Evolutionary conservation across 1,140 invertebrate species (phyloP), one percentile per base, ranked within the genome.

Genomic region (Listronotus oregonensis): DNA sequence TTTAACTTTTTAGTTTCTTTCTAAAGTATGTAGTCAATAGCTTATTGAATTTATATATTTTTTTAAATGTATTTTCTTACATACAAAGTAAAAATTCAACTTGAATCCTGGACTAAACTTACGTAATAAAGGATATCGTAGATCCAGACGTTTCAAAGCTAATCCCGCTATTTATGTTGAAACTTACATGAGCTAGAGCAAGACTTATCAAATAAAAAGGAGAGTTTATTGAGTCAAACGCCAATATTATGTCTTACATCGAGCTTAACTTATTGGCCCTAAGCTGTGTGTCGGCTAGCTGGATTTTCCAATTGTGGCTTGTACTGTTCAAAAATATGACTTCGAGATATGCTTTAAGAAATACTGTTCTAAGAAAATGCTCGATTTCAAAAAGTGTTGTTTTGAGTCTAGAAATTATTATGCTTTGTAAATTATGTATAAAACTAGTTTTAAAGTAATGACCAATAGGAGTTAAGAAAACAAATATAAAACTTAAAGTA

Each of bases 131-230:
- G 49, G 15, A 62, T 62, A 62, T 43, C 21, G 40, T 31, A 31
- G 59, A 62, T 62, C 59, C 39, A 62, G 39, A 62, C 59, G 15
- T 62, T 62, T 52, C 46, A 62, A 62, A 52, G 59, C 49, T 62
- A 62, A 62, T 62, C 49, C 57, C 6, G 12, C 59, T 50, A 62
- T 51, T 62, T 62, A 62, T 62, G 59, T 42, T 62, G 59, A 62
- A 62, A 62, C 59, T 62, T 62, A 54, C 59, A 62, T 62, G 59
- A 62, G 59, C 59, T 42, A 62, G 49, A 62, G 49, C 59, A 40
- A 42, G 50, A 62, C 47, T 39, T 62, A 62, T 62, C 47, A 62
- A 62, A 62, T 62, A n/a, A n/a, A 62, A 62, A 62, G 52, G 59
- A 31, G 21, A 52, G 59, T 62, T 62, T 62, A 62, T 62, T 62